Evolutionary conservation across 2,113 vertebrate species (phyloP).

Genomic region (Malaclemys terrapin): DNA sequence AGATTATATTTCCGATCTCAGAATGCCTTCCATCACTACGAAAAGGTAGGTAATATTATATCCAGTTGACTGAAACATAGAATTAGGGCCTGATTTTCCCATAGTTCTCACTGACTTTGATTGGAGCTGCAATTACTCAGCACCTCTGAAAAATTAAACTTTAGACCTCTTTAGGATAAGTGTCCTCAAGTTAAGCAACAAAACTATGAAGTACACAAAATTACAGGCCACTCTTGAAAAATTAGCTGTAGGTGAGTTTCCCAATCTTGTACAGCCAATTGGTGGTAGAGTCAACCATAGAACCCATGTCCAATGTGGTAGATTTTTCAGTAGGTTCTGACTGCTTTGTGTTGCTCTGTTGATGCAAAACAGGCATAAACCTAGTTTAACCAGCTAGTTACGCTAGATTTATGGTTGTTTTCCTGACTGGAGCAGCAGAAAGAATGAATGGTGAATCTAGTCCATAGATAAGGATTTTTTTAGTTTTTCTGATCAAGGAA

Average conservation of each 20-base stretch:
- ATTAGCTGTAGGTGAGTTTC: neutral
- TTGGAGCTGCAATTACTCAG: neutral
- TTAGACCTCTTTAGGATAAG: neutral
- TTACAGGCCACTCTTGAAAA: neutral
- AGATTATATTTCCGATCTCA: neutral
- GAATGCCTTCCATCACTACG: neutral
- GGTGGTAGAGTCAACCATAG: fast-evolving
- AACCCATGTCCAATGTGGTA: neutral
- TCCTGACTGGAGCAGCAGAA: neutral
- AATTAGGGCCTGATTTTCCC: neutral
- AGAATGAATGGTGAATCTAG: neutral
- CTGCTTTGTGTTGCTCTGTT: neutral
- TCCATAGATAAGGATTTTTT: neutral
- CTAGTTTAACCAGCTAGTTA: neutral
- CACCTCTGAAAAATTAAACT: neutral
- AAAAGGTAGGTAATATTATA: neutral
- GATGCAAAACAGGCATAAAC: neutral
- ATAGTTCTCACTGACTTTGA: neutral
- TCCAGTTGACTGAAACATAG: neutral
- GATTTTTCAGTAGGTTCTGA: neutral
- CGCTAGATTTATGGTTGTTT: neutral
- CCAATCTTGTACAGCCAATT: neutral
- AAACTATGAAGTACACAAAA: neutral
- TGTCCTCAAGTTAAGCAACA: neutral
- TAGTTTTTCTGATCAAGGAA: neutral